A percentile compares a stretch with the other conserved stretches of the same genome.
Evolutionary conservation across 2,113 vertebrate genomes (phyloP).

Genomic region (Crotalus helleri): DNA sequence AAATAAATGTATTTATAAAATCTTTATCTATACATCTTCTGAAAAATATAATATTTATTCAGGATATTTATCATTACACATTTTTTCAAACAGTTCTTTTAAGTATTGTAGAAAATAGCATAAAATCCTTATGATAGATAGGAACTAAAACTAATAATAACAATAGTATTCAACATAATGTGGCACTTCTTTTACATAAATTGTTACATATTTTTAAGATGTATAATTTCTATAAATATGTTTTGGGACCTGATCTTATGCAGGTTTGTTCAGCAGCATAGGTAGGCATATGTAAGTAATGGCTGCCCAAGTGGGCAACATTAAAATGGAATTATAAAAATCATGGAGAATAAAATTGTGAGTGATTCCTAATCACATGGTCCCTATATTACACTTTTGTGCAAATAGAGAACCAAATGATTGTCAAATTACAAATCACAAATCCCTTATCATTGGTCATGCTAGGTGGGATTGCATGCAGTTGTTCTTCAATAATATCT

Average conservation of each 20-base stretch:
- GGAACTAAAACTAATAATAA: conserved; percentile 35
- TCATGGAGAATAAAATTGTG: neutral
- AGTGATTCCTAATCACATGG: neutral
- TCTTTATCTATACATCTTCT: conserved; percentile 2
- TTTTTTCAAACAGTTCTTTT: neutral
- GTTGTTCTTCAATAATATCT: neutral
- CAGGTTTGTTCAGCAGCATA: neutral
- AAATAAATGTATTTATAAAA: neutral
- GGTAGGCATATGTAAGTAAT: neutral
- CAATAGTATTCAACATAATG: neutral
- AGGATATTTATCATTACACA: neutral
- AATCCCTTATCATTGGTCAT: neutral
- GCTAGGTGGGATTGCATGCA: neutral
- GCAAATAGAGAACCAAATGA: neutral
- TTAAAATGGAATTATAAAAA: neutral
- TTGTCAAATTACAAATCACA: neutral
- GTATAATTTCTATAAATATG: neutral
- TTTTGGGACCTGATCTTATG: neutral
- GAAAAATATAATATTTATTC: neutral
- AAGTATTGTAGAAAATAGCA: conserved; percentile 16
- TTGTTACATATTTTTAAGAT: neutral
- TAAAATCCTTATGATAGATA: conserved; percentile 31
- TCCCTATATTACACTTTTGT: neutral
- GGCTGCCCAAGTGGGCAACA: neutral
- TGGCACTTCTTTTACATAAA: neutral